Base-by-base conservation (phyloP, 2,113 vertebrate species). In the Edolisoma coerulescens region DNA sequence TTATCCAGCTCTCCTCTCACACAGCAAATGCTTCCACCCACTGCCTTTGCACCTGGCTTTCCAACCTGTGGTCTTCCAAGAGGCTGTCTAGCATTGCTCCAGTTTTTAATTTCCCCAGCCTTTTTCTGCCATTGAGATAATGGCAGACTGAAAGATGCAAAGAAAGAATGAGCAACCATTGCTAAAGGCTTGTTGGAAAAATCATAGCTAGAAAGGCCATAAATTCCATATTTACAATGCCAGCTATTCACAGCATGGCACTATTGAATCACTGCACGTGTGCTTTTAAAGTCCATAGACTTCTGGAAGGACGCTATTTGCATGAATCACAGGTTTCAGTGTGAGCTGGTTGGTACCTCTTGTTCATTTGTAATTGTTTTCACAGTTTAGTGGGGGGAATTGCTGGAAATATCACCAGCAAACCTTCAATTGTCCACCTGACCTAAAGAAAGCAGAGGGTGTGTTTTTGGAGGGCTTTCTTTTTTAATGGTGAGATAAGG, bases 181-280 rank as follows among this genome's bases (percentile, higher is more conserved):
- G 37, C 71, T 81, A 54, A 87, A 94, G 49, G 39, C 47, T 83
- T 44, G 52, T 61, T 70, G 70, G 54, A 91, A 83, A 95, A 86
- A 63, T 74, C 52, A 19, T 30, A 56, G 73, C 68, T 78, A 52
- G 76, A 80, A 84, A 75, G 68, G 41, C 64, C 14, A 6, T 86
- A 84, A 87, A 93, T 96, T 90, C 85, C 54, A 23, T 93, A n/a
- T 73, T 92, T 93, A 93, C 60, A 84, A 90, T 60, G 75, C 83
- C 83, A 92, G 56, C 68, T 84, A 64, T 64, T 97, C 83, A 88
- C 76, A 90, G 68, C 60, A 86, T 22, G 44, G 82, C 41, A 95
- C 80, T 92, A 37, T 83, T 92, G 95, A 96, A 81, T 90, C 60
- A 39, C 53, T 87, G 84, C 61, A 93, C 13, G 4, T 63, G 84